A percentile compares a stretch with the other conserved stretches of the same genome.
Conservation (phyloP, 1,140 invertebrate genomes). For the Trachymyrmex septentrionalis region DNA sequence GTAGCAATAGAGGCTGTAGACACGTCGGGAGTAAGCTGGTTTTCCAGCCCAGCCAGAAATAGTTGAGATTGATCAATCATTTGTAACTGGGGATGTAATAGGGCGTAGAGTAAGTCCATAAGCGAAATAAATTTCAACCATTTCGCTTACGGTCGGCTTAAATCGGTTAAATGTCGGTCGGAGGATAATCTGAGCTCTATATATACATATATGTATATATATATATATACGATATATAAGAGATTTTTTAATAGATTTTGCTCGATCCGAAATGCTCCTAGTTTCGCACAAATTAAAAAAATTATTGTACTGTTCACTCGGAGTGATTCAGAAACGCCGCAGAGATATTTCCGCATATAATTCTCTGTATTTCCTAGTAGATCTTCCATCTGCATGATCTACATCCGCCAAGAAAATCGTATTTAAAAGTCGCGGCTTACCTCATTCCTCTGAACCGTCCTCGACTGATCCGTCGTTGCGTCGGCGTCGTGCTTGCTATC, state of each 20-base stretch:
- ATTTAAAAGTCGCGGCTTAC: conserved; percentile 33
- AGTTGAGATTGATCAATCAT: too few relatives aligned
- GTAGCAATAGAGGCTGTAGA: too few relatives aligned
- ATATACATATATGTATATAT: too few relatives aligned
- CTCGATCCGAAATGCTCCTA: not conserved
- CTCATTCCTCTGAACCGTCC: conserved; percentile 54
- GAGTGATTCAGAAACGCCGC: not conserved
- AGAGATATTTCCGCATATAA: not conserved
- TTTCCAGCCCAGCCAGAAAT: too few relatives aligned
- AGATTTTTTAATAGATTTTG: not conserved
- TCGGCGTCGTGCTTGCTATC: conserved; percentile 61
- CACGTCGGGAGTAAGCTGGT: too few relatives aligned
- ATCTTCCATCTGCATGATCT: too few relatives aligned
- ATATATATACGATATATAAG: not conserved
- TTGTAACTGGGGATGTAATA: too few relatives aligned
- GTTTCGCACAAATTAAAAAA: not conserved
- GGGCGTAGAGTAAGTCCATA: too few relatives aligned
- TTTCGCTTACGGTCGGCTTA: too few relatives aligned
- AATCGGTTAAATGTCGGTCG: too few relatives aligned
- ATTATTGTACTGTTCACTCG: not conserved
- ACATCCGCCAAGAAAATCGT: not conserved
- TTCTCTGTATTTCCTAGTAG: not conserved
- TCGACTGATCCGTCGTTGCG: conserved; percentile 27
- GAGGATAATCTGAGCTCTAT: too few relatives aligned
- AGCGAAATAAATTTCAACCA: too few relatives aligned